These are phyloP conservation scores for Enteromius mattozi DNA, from an alignment of 2,797 vertebrate genomes.

Conservation along the genomic window DNA sequence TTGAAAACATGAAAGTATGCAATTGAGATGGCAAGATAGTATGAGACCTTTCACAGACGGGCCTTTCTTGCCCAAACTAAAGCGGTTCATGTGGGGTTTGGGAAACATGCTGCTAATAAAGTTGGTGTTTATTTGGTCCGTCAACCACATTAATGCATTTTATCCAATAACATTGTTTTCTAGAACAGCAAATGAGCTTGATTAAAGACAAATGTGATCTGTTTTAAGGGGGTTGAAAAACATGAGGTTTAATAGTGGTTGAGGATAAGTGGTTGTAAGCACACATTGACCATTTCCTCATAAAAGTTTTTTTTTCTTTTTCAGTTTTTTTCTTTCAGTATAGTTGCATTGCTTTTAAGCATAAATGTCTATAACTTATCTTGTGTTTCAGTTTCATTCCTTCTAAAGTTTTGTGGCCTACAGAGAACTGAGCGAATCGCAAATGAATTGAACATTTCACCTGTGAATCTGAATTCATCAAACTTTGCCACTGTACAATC, in stretches of 20 bases:
- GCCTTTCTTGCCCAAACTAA: constrained; percentile 11
- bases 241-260: constrained; percentile 47
- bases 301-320: background rate
- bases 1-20: constrained; percentile 34
- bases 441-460: background rate
- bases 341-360: background rate
- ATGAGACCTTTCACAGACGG: constrained; percentile 16
- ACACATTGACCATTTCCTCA: background rate
- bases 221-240: constrained; percentile 44
- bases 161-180: constrained; percentile 61
- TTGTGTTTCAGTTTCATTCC: background rate
- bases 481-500: constrained; percentile 43
- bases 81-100: constrained; percentile 34
- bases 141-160: constrained; percentile 57
- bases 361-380: background rate
- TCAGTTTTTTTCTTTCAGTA: background rate
- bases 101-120: constrained; percentile 58
- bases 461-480: constrained; percentile 33
- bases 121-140: constrained; percentile 59
- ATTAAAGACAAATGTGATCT: constrained; percentile 54
- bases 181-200: constrained; percentile 51
- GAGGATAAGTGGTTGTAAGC: background rate
- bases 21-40: constrained; percentile 32
- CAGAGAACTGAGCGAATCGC: background rate
- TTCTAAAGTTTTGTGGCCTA: background rate